A percentile compares a stretch with the other conserved stretches of the same genome.
Evolutionary conservation across 2,888 invertebrate species (phyloP).

Genomic region (Tridacna gigas): DNA sequence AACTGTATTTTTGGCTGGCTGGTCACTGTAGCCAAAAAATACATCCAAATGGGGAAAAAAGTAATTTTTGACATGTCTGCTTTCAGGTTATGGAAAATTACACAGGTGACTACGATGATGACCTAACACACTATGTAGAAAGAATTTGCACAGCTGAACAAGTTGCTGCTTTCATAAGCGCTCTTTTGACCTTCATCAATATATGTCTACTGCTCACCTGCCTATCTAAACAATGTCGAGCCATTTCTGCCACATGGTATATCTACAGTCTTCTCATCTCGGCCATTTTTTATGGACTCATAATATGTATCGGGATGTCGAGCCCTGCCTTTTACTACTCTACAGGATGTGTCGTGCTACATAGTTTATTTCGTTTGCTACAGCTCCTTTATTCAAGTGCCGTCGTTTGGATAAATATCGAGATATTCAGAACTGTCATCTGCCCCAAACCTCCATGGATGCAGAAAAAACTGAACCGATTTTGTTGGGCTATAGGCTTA

Average conservation of each 20-base stretch:
- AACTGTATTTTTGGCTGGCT: no score
- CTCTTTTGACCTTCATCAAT: conserved; percentile 6
- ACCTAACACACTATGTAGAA: conserved; percentile 1
- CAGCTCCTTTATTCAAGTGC: conserved; percentile 11
- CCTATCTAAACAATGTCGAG: conserved; percentile 6
- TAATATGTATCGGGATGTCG: conserved; percentile 10
- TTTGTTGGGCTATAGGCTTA: neutral
- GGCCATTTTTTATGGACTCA: conserved; percentile 1
- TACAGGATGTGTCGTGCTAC: conserved; percentile 16
- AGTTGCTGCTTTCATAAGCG: conserved; percentile 1
- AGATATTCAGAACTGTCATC: conserved; percentile 3
- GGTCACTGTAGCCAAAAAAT: no score
- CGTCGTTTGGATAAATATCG: conserved; percentile 11
- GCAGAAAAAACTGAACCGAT: neutral
- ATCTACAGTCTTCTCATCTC: neutral
- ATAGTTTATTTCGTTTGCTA: conserved; percentile 5
- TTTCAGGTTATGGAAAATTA: neutral
- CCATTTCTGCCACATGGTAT: conserved; percentile 19
- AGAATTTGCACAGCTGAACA: conserved; percentile 4
- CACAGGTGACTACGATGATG: conserved; percentile 3
- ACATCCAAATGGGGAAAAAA: no score
- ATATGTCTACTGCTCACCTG: conserved; percentile 3
- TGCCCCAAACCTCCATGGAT: conserved; percentile 10
- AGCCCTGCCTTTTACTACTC: conserved; percentile 5
- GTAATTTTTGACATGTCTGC: neutral